Evolutionary conservation across 2,113 vertebrate species (phyloP), one percentile per base, ranked within the genome.

Genomic region (Caloenas nicobarica): DNA sequence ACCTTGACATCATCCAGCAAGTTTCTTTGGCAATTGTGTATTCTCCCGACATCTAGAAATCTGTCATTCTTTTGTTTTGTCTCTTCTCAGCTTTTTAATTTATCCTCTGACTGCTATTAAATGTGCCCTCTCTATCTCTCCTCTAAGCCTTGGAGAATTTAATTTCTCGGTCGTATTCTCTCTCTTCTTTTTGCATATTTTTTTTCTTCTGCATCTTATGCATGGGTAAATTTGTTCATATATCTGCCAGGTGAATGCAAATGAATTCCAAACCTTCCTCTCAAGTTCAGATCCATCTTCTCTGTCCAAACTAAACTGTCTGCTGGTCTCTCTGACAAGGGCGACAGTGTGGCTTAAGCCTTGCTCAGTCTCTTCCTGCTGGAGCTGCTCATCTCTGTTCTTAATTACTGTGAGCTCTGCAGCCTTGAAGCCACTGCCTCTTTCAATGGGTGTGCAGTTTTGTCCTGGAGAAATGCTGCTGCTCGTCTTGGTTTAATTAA

Each of bases 401-500:
- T 86, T 84, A 74, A 81, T 98, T 73, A 77, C 62, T 64, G 29
- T 64, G 48, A 91, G 44, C 71, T 74, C 73, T 61, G 24, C 24
- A 83, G 64, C 70, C 58, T 38, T 13, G 42, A 36, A 84, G 15
- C 11, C 14, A 8, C 34, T 1, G 8, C 48, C 78, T 28, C 50
- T 71, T 66, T 51, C 15, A 0, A 36, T 44, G 72, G 29, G 10
- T 58, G 36, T 71, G 64, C 42, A 42, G 24, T 48, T 95, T 89
- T 81, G 76, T 86, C 88, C 80, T 86, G 82, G 86, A 77, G 64
- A 89, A 96, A 92, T 74, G 61, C 64, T 81, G 34, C 85, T 93
- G 68, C 79, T 95, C 42, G 16, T 78, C 60, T 82, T 68, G 23
- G 31, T 90, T 91, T 95, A 91, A 91, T 95, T 96, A 72, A 88